phyloP scores from a whole-genome alignment of 2,888 invertebrate species.

The Lepidochitona cinerea region DNA sequence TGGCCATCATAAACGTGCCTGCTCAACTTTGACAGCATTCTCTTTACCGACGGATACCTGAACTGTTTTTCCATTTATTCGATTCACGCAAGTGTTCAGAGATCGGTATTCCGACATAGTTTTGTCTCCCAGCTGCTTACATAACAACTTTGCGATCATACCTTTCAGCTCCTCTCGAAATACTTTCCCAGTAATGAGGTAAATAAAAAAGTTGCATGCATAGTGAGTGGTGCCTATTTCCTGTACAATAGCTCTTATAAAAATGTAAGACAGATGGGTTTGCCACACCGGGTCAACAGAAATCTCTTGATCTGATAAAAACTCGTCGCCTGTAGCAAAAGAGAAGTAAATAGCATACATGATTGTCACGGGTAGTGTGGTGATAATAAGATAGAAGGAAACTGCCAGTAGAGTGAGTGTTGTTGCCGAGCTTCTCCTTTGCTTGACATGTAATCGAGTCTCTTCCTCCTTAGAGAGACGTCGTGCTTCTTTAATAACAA shows the following conservation, averaged over 20 bases:
- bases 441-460: background rate
- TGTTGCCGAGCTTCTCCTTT: conserved; percentile 22
- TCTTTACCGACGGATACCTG: background rate
- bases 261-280: conserved; percentile 32
- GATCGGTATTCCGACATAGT: background rate
- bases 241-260: conserved; percentile 28
- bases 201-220: conserved; percentile 52
- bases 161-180: conserved; percentile 29
- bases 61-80: background rate
- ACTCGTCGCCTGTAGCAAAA: conserved; percentile 32
- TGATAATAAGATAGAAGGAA: conserved; percentile 41
- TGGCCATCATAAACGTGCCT: background rate
- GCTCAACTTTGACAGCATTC: background rate
- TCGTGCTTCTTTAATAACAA: conserved; percentile 43
- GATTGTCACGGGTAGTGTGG: conserved; percentile 46
- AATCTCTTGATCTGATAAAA: conserved; percentile 25
- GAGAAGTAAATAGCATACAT: conserved; percentile 29
- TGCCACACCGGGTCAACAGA: conserved; percentile 38
- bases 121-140: background rate
- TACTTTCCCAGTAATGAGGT: conserved; percentile 44
- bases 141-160: background rate
- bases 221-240: conserved; percentile 47
- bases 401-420: conserved; percentile 41
- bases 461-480: conserved; percentile 7
- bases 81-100: background rate